Conservation (phyloP, 2,797 vertebrate species). For the Phrynocephalus guinanensis region DNA sequence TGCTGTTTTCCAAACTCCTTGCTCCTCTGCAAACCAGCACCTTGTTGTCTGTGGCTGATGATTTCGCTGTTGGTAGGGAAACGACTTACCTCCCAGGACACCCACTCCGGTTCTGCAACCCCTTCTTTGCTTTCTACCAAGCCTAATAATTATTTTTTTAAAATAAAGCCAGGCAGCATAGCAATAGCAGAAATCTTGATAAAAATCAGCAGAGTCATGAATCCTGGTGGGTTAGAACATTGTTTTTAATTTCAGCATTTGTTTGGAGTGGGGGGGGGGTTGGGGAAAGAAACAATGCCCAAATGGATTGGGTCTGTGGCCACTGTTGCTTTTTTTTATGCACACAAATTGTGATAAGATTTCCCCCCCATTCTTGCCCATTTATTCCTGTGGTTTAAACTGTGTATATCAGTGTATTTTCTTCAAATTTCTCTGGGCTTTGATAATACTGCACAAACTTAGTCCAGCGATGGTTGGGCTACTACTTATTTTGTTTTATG, state of each 20-base stretch:
- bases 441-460: slow-evolving; percentile 53
- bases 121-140: slow-evolving; percentile 79
- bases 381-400: slow-evolving; percentile 65
- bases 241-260: slow-evolving; percentile 75
- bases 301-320: slow-evolving; percentile 77
- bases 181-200: slow-evolving; percentile 78
- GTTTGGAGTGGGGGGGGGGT: slow-evolving; percentile 50
- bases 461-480: slow-evolving; percentile 76
- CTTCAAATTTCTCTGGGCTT: slow-evolving; percentile 67
- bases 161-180: slow-evolving; percentile 71
- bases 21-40: slow-evolving; percentile 76
- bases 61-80: slow-evolving; percentile 80
- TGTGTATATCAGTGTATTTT: slow-evolving; percentile 55
- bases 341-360: slow-evolving; percentile 75
- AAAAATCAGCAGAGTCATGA: slow-evolving; percentile 79
- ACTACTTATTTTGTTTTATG: slow-evolving; percentile 74
- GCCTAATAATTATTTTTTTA: slow-evolving; percentile 64
- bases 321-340: slow-evolving; percentile 72
- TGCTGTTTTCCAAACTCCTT: slow-evolving; percentile 74
- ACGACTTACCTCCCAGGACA: slow-evolving; percentile 69
- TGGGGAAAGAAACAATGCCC: slow-evolving; percentile 60
- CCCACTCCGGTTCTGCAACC: slow-evolving; percentile 73
- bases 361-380: slow-evolving; percentile 52
- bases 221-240: slow-evolving; percentile 77
- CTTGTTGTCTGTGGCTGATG: slow-evolving; percentile 75